Evolutionary conservation across 2,888 invertebrate genomes (phyloP).

Genomic region (Leptarthrus brevirostris): DNA sequence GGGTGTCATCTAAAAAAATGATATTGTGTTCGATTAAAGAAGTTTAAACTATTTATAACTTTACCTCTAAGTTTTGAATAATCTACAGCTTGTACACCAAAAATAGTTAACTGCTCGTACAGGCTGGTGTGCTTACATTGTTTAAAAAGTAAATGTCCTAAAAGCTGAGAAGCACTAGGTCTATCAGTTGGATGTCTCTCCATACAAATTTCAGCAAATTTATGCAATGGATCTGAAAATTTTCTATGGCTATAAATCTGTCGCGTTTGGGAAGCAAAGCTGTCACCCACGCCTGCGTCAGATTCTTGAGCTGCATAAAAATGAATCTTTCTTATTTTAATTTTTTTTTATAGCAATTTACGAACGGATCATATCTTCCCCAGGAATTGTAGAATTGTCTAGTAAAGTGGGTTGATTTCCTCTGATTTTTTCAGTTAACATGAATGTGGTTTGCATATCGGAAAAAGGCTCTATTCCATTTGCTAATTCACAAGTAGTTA

Average conservation of each 20-base stretch:
- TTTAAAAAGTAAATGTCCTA: conserved; percentile 82
- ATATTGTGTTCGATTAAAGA: too few relatives aligned
- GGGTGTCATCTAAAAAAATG: conserved; percentile 59
- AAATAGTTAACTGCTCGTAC: conserved; percentile 62
- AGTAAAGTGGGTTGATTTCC: conserved; percentile 81
- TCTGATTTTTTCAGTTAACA: conserved; percentile 87
- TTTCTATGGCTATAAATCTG: conserved; percentile 71
- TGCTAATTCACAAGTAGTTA: conserved; percentile 73
- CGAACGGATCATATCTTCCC: conserved; percentile 65
- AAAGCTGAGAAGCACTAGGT: conserved; percentile 76
- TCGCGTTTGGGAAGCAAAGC: conserved; percentile 62
- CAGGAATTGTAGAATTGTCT: conserved; percentile 78
- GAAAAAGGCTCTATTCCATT: conserved; percentile 91
- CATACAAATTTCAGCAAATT: conserved; percentile 79
- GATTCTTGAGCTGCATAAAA: conserved; percentile 57
- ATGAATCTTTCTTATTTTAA: too few relatives aligned
- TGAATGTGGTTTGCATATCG: conserved; percentile 86
- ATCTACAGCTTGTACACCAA: conserved; percentile 60
- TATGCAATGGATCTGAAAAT: conserved; percentile 82
- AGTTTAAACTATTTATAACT: neutral
- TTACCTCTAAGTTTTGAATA: conserved; percentile 60
- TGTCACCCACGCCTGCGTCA: conserved; percentile 67
- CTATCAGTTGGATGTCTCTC: conserved; percentile 76
- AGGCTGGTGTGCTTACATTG: conserved; percentile 67
- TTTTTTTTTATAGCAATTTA: neutral